Percentiles rank a stretch among this genome's conserved stretches.
These are phyloP conservation scores for Caenorhabditis latens DNA, from an alignment of 1,140 invertebrate genomes.

Conservation along the genomic window DNA sequence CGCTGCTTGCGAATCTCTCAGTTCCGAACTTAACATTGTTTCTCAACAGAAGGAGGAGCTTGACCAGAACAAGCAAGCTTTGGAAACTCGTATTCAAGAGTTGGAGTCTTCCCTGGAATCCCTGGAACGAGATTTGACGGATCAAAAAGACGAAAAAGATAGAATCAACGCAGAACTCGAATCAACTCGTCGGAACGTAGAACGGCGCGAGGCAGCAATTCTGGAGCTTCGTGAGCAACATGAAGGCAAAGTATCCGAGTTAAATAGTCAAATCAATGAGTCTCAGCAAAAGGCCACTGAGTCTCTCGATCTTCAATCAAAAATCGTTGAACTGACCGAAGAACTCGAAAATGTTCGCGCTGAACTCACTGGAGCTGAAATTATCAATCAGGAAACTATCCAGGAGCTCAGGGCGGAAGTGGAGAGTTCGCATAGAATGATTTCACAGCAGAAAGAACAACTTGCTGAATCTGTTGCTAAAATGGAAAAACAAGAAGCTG, in stretches of 20 bases:
- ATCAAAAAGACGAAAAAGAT: neutral
- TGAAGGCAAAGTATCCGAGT: neutral
- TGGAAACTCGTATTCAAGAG: neutral
- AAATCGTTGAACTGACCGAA: neutral
- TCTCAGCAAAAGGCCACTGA: neutral
- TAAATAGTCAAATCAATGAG: neutral
- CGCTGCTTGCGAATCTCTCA: neutral
- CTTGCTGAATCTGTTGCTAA: neutral
- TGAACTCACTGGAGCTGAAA: neutral
- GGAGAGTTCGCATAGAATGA: neutral
- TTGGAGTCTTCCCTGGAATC: neutral
- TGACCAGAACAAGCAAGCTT: neutral
- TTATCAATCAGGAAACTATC: neutral
- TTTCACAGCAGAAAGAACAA: neutral
- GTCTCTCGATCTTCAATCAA: neutral
- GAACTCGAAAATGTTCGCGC: neutral
- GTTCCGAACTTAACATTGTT: neutral
- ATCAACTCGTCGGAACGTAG: neutral
- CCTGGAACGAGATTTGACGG: neutral
- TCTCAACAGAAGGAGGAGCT: neutral
- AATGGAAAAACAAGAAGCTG: neutral
- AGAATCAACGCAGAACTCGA: neutral
- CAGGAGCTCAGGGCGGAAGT: neutral
- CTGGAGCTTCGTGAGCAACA: neutral
- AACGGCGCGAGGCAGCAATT: neutral